These are phyloP conservation scores for Pammene aurita DNA, from an alignment of 2,888 invertebrate species.

Conservation along the genomic window DNA sequence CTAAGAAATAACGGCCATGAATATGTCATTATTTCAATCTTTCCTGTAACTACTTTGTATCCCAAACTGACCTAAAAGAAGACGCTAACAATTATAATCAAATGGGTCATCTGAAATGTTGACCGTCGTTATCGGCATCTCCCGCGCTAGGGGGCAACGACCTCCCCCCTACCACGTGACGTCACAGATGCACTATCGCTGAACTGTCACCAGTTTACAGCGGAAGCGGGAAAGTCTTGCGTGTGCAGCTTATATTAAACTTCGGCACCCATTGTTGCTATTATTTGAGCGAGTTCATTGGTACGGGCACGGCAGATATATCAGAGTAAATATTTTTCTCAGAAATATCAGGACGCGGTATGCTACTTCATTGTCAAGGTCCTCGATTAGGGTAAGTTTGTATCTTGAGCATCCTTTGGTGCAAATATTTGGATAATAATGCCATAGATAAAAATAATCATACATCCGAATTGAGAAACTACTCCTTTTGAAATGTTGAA, in stretches of 20 bases:
- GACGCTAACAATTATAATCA: constrained; percentile 36
- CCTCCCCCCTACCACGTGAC: constrained; percentile 57
- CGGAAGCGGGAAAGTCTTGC: constrained; percentile 35
- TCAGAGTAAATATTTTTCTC: not conserved
- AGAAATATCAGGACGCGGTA: no score
- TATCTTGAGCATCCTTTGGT: no score
- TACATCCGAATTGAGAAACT: no score
- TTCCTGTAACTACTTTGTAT: not conserved
- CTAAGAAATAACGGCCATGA: no score
- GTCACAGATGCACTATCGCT: constrained; percentile 39
- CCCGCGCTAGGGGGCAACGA: constrained; percentile 66
- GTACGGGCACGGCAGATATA: not conserved
- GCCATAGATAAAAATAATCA: no score
- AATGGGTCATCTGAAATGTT: constrained; percentile 57
- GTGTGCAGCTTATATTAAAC: constrained; percentile 21
- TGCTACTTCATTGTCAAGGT: no score
- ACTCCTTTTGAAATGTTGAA: no score
- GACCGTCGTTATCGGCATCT: constrained; percentile 79
- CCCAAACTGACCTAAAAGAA: constrained; percentile 28
- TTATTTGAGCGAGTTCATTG: constrained; percentile 13
- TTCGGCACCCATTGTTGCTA: constrained; percentile 21
- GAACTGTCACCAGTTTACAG: constrained; percentile 27
- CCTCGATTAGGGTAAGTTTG: no score
- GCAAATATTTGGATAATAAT: no score
- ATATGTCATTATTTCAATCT: no score